These are phyloP conservation scores for Pseudotriccus pelzelni DNA, from an alignment of 2,797 vertebrate species.

Conservation along the genomic window DNA sequence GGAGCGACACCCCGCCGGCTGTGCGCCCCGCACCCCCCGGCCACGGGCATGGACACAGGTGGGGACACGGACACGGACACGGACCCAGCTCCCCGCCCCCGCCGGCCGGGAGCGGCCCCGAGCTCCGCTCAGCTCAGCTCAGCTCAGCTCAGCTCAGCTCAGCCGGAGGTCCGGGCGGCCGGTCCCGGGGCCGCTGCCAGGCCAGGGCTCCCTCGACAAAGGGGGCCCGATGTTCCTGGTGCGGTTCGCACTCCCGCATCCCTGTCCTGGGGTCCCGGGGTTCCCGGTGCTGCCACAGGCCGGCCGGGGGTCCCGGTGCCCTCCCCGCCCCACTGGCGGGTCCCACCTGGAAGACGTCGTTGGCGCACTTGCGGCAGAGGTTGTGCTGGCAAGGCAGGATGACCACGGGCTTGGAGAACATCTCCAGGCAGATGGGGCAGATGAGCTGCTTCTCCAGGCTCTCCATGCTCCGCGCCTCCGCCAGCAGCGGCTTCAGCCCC, in stretches of 20 bases:
- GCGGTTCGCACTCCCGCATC: not conserved
- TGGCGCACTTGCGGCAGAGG: slow-evolving; percentile 94
- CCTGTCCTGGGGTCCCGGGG: not conserved
- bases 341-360: slow-evolving; percentile 94
- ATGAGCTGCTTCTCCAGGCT: slow-evolving; percentile 95
- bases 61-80: not conserved
- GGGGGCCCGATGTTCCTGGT: not conserved
- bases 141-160: not conserved
- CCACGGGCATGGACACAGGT: not conserved
- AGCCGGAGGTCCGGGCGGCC: not conserved
- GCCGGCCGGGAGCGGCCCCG: not conserved
- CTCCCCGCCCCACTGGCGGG: not conserved
- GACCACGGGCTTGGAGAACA: slow-evolving; percentile 94
- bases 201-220: too few species aligned
- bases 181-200: not conserved
- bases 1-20: not conserved
- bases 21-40: not conserved
- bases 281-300: too few species aligned
- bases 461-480: slow-evolving; percentile 84
- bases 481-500: slow-evolving; percentile 82
- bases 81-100: not conserved
- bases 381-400: slow-evolving; percentile 98
- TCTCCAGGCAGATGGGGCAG: slow-evolving; percentile 95
- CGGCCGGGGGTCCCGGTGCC: not conserved
- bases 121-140: not conserved